Conservation (phyloP, 2,888 invertebrate species). For the Liopterus haemorrhoidalis region DNA sequence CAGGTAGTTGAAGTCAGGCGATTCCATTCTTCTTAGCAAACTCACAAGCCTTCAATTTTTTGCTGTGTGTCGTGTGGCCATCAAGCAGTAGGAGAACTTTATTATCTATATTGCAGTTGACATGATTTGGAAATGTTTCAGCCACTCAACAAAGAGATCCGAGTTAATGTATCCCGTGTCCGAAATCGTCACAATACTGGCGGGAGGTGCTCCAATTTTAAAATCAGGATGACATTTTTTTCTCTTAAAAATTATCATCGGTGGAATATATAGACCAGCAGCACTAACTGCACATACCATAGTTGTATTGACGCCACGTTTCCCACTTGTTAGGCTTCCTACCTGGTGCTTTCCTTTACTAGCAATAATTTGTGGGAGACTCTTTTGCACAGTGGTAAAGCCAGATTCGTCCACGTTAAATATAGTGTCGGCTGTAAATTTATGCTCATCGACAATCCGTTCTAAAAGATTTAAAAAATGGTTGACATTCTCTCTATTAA, state of each 20-base stretch:
- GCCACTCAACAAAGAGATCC: constrained; percentile 29
- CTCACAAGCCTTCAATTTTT: constrained; percentile 28
- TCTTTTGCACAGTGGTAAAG: constrained; percentile 24
- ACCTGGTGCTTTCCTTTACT: constrained; percentile 26
- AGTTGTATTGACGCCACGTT: constrained; percentile 31
- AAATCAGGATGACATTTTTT: constrained; percentile 6
- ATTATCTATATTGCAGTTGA: constrained; percentile 17
- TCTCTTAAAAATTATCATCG: constrained; percentile 27
- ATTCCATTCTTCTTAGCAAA: constrained; percentile 30
- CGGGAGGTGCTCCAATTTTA: constrained; percentile 8
- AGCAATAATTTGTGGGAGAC: constrained; percentile 18
- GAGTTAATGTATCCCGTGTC: constrained; percentile 30
- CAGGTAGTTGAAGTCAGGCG: constrained; percentile 30
- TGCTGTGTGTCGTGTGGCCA: constrained; percentile 26
- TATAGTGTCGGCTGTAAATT: constrained; percentile 13
- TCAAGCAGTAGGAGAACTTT: constrained; percentile 21
- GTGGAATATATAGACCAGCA: constrained; percentile 25
- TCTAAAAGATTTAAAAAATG: constrained; percentile 19
- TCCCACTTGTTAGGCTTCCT: constrained; percentile 25
- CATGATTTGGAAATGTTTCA: constrained; percentile 27
- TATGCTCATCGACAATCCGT: constrained; percentile 14
- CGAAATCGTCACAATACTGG: constrained; percentile 16
- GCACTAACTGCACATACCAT: constrained; percentile 28
- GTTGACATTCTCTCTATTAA: constrained; percentile 12
- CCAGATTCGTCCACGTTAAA: constrained; percentile 27